A percentile compares a stretch with the other conserved stretches of the same genome.
Evolutionary conservation across 2,113 vertebrate species (phyloP).

Genomic region (Acrocephalus arundinaceus): DNA sequence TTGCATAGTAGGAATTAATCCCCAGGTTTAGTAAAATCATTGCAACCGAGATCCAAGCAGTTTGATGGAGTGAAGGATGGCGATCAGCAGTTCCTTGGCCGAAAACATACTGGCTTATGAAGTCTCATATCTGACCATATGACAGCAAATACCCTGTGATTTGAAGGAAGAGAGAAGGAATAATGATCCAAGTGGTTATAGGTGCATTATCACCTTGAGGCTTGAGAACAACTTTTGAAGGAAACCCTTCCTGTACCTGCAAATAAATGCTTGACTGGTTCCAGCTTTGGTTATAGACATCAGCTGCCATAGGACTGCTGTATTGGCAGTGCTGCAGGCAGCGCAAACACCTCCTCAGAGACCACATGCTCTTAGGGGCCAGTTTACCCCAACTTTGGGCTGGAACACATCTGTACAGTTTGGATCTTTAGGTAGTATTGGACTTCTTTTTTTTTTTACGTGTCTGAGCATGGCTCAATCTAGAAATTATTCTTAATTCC

Average conservation of each 20-base stretch:
- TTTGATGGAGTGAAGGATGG: background rate
- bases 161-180: background rate
- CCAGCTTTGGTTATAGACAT: accelerated
- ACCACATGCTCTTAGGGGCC: background rate
- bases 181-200: background rate
- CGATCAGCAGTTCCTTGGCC: background rate
- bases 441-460: background rate
- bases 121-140: background rate
- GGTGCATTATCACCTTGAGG: background rate
- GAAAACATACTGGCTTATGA: background rate
- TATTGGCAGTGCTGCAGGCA: background rate
- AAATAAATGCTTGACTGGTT: background rate
- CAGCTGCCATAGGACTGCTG: accelerated
- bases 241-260: background rate
- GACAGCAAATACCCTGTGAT: background rate
- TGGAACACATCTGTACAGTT: background rate
- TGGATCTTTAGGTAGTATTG: background rate
- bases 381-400: background rate
- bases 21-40: background rate
- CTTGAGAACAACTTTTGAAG: background rate
- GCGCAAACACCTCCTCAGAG: no score
- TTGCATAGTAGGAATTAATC: background rate
- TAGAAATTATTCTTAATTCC: background rate
- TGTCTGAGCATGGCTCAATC: background rate
- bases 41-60: background rate